These are phyloP conservation scores for Rhodophaea formosa DNA, from an alignment of 2,888 invertebrate genomes.

Conservation along the genomic window DNA sequence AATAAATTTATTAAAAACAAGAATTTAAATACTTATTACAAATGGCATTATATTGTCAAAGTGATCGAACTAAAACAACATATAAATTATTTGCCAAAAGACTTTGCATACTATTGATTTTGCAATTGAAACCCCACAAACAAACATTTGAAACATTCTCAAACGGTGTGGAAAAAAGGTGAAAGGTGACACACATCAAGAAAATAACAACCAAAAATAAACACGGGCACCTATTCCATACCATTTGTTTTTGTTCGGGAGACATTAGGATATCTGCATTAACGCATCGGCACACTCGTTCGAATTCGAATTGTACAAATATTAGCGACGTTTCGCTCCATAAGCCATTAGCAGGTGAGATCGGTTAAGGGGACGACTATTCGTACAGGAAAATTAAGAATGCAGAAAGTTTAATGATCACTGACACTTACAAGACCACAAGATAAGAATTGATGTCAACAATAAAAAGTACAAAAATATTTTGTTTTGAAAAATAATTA, in stretches of 20 bases:
- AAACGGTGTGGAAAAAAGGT: slow-evolving; percentile 5
- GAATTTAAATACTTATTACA: no score
- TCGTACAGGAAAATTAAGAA: background rate
- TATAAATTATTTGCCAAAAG: no score
- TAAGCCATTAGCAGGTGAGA: slow-evolving; percentile 54
- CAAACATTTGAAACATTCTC: background rate
- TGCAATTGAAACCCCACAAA: background rate
- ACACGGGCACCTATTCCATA: slow-evolving; percentile 37
- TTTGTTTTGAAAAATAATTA: no score
- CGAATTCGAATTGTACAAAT: slow-evolving; percentile 26
- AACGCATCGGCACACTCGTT: slow-evolving; percentile 46
- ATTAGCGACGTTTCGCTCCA: slow-evolving; percentile 34
- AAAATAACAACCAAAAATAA: slow-evolving; percentile 31
- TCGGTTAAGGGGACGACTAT: slow-evolving; percentile 37
- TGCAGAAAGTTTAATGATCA: no score
- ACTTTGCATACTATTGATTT: no score
- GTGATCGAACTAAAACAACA: no score
- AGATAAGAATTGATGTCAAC: background rate
- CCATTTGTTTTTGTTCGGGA: slow-evolving; percentile 42
- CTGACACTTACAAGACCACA: background rate
- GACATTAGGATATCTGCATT: slow-evolving; percentile 39
- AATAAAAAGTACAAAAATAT: no score
- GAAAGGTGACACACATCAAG: slow-evolving; percentile 19
- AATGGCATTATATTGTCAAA: no score
- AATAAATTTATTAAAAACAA: no score